A percentile compares a stretch with the other conserved stretches of the same genome.
Conservation (phyloP, 2,113 vertebrate species). For the Mus pahari region DNA sequence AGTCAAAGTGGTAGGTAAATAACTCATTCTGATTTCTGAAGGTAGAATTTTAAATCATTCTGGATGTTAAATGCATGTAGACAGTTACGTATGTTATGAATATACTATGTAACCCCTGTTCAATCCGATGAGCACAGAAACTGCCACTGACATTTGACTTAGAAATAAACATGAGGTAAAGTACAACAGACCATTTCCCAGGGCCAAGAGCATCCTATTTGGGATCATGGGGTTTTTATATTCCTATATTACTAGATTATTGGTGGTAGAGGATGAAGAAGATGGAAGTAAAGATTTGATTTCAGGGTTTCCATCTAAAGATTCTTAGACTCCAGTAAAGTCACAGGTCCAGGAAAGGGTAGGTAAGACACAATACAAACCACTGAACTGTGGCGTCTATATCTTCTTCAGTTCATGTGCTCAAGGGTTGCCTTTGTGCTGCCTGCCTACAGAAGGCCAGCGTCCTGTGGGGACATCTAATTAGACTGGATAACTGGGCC, state of each 20-base stretch:
- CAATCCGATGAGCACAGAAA: conserved; percentile 1
- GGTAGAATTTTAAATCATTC: background rate
- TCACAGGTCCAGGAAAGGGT: background rate
- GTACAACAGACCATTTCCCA: background rate
- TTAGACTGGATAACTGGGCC: background rate
- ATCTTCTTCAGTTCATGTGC: background rate
- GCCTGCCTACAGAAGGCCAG: background rate
- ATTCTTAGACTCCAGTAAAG: background rate
- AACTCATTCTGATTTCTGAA: conserved; percentile 26
- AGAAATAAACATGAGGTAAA: background rate
- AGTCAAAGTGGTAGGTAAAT: background rate
- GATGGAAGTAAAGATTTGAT: background rate
- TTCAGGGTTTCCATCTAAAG: background rate
- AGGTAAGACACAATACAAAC: fast-evolving
- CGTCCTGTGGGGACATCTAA: fast-evolving
- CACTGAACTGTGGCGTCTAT: background rate
- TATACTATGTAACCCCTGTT: background rate
- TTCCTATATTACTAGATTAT: background rate
- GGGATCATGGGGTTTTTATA: background rate
- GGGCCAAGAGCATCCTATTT: background rate
- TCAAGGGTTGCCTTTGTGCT: background rate
- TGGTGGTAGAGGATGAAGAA: background rate
- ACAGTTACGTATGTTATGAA: background rate
- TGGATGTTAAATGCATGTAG: background rate
- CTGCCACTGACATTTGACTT: conserved; percentile 4